Evolutionary conservation across 2,113 vertebrate species (phyloP), one percentile per base, ranked within the genome.

Genomic region (Anguilla rostrata): DNA sequence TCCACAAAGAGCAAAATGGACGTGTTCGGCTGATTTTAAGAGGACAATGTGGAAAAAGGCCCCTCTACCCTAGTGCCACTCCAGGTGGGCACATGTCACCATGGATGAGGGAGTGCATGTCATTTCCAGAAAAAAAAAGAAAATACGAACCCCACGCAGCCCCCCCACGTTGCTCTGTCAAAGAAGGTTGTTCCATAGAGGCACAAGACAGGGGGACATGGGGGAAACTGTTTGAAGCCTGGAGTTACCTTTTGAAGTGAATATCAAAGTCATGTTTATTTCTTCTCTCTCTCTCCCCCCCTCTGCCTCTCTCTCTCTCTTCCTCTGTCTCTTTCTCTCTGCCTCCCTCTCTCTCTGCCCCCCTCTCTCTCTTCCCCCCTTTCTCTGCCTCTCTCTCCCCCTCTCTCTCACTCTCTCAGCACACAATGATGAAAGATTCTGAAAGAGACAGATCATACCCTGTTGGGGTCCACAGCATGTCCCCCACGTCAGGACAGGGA

Each of bases 171-270:
- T 26, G 60, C 60, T 8, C 60, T 66, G 18, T 26, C 60, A 66
- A 66, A 66, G 60, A 22, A 66, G 18, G 22, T 66, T 66, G 60
- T 66, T 93, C 93, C 91, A 84, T 90, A 88, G 89, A 92, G 39
- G 93, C 60, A 93, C 87, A 41, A 94, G 90, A 83, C 63, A 91
- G 87, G 75, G 75, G 75, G 75, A 66, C 63, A 91, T 86, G 75
- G 75, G 75, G 75, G 16, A 39, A 78, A 78, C 88, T 66, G 60
- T 66, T 66, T 66, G 60, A 66, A 66, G 60, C 18, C 5, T 66
- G 22, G 8, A 20, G 60, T 2, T 66, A 66, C 60, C 60, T 66
- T 66, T 66, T 66, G 60, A 66, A 66, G 60, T 66, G 60, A 66
- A 22, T 66, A 22, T 66, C 60, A 66, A 66, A 66, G 60, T 20